Conservation (phyloP, 1,140 invertebrate genomes). For the Cotesia typhae region DNA sequence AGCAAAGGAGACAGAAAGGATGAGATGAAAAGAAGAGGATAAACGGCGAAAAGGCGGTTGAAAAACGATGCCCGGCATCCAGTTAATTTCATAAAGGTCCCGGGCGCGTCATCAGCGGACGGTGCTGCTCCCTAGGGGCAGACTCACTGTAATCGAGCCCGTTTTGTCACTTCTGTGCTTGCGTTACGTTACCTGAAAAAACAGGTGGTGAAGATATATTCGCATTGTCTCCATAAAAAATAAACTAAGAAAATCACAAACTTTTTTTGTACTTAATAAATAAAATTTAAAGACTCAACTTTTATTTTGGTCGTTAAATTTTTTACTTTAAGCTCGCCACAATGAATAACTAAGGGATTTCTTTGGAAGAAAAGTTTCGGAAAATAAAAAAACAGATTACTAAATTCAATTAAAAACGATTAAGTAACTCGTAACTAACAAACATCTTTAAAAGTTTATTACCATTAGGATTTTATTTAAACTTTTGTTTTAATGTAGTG, state of each 20-base stretch:
- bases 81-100: constrained; percentile 56
- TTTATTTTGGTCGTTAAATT: background rate
- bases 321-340: background rate
- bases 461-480: background rate
- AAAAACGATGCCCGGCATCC: constrained; percentile 45
- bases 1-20: too few relatives aligned
- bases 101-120: constrained; percentile 50
- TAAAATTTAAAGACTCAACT: background rate
- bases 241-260: background rate
- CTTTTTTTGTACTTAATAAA: background rate
- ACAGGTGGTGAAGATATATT: constrained; percentile 24
- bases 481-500: background rate
- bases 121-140: constrained; percentile 41
- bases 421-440: constrained; percentile 32
- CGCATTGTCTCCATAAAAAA: background rate
- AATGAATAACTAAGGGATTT: constrained; percentile 4
- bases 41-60: constrained; percentile 21
- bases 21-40: too few relatives aligned
- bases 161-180: constrained; percentile 55
- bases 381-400: constrained; percentile 28
- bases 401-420: constrained; percentile 43
- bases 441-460: constrained; percentile 30
- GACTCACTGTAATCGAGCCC: constrained; percentile 50
- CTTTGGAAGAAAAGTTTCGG: background rate
- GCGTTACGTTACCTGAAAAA: constrained; percentile 37